Evolutionary conservation across 2,113 vertebrate genomes (phyloP), one percentile per base, ranked within the genome.

Genomic region (Heterocephalus glaber): DNA sequence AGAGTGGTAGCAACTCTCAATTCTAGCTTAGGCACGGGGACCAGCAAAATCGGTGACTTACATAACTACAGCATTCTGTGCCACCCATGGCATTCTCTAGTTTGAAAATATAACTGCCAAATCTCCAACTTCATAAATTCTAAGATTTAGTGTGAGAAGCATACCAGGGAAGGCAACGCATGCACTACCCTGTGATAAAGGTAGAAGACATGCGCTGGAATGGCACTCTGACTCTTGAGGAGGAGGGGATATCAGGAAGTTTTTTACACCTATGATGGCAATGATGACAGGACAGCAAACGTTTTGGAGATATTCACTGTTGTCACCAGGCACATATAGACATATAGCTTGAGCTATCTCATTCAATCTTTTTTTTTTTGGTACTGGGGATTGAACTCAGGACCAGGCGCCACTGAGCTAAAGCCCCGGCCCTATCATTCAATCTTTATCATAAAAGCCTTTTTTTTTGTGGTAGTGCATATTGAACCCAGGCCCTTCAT

Each of bases 1-100:
- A 61, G 60, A 91, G 84, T 79, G 92, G 65, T 54, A 86, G n/a
- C 33, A 70, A 85, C 82, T 87, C 26, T 95, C 66, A 90, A 30
- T 95, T 66, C 52, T 90, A n/a, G 77, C 87, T 77, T 90, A 41
- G 54, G 90, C 86, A 33, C 19, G 66, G 74, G 41, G 24, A 81
- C 56, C 54, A 81, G 70, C 35, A 95, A 58, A 54, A 91, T 49
- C 24, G 47, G 33, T 81, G 54, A 95, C 47, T 65, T 85, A 35
- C n/a, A 49, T 47, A 83, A 47, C 74, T 61, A 52, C 5, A 26
- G 72, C 49, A 49, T 81, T 66, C 72, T 89, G 35, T 76, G 35
- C 77, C 58, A 85, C 35, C 38, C n/a, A 70, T 26, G 41, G 54
- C 60, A 72, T 86, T 92, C 33, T 89, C 47, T 80, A 86, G 49